phyloP scores from a whole-genome alignment of 2,797 vertebrate genomes.

The Labeo calbasu region DNA sequence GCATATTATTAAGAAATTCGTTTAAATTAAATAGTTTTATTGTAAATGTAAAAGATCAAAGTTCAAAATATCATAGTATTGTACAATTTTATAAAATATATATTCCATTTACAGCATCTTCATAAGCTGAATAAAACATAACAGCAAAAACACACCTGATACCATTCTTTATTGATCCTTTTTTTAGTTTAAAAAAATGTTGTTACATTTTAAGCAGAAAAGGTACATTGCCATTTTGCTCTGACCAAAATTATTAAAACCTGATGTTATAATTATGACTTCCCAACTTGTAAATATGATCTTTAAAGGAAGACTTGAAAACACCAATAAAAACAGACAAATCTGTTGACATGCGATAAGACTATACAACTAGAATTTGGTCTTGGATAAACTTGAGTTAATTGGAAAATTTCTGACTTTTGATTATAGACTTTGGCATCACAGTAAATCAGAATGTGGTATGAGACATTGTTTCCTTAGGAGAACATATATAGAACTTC shows the following conservation, averaged over 20 bases:
- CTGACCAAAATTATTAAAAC: background rate
- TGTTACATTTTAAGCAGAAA: background rate
- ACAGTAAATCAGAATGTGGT: background rate
- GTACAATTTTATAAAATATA: background rate
- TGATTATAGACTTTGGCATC: background rate
- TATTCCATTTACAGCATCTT: background rate
- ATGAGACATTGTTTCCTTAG: background rate
- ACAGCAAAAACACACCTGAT: background rate
- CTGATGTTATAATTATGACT: background rate
- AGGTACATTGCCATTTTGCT: background rate
- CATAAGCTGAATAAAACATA: background rate
- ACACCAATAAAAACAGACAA: background rate
- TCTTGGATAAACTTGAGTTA: background rate
- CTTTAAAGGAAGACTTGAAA: background rate
- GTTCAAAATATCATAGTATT: background rate
- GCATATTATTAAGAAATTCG: background rate
- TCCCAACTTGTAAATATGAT: background rate
- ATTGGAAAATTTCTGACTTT: background rate
- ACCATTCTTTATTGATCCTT: background rate
- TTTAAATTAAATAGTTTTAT: background rate
- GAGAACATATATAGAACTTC: background rate
- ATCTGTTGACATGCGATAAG: background rate
- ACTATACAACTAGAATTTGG: background rate
- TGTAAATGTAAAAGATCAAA: background rate
- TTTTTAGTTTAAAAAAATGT: too few relatives aligned